These are phyloP conservation scores for Percopsis transmontana DNA, from an alignment of 2,113 vertebrate species.

Conservation along the genomic window DNA sequence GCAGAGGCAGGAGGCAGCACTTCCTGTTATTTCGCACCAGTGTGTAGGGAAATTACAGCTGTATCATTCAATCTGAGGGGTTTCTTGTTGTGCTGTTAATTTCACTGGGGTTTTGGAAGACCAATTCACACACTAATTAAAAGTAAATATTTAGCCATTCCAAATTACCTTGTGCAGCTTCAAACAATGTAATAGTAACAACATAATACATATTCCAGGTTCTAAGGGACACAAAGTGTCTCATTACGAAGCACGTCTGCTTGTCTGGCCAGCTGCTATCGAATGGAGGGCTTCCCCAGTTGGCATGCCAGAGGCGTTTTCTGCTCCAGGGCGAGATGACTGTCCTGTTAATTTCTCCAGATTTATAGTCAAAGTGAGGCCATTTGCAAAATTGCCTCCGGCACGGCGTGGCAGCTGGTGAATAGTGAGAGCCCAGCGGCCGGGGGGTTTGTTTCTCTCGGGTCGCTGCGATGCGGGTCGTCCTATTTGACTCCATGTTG, in stretches of 20 bases:
- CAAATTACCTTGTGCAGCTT: too few species aligned
- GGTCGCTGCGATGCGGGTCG: neutral
- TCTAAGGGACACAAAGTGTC: too few species aligned
- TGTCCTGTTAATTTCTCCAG: slow-evolving; percentile 50
- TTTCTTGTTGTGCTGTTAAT: too few species aligned
- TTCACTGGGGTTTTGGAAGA: too few species aligned
- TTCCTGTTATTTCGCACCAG: too few species aligned
- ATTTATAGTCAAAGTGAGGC: slow-evolving; percentile 56
- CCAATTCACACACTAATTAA: too few species aligned
- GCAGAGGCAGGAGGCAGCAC: too few species aligned
- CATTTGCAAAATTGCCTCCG: slow-evolving; percentile 73
- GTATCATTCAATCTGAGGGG: too few species aligned
- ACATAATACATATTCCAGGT: too few species aligned
- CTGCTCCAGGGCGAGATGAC: slow-evolving; percentile 8
- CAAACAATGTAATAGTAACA: too few species aligned
- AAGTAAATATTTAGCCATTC: too few species aligned
- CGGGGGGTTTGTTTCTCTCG: slow-evolving; percentile 49
- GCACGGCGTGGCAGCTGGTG: slow-evolving; percentile 36
- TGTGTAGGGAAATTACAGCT: too few species aligned
- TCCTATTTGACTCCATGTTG: slow-evolving; percentile 16
- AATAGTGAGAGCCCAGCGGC: slow-evolving; percentile 54
- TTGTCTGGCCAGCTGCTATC: slow-evolving; percentile 3
- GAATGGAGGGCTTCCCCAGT: neutral
- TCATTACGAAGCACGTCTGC: neutral
- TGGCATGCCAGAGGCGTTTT: slow-evolving; percentile 8